Evolutionary conservation across 2,888 invertebrate genomes (phyloP).

Genomic region (Allophyes oxyacanthae): DNA sequence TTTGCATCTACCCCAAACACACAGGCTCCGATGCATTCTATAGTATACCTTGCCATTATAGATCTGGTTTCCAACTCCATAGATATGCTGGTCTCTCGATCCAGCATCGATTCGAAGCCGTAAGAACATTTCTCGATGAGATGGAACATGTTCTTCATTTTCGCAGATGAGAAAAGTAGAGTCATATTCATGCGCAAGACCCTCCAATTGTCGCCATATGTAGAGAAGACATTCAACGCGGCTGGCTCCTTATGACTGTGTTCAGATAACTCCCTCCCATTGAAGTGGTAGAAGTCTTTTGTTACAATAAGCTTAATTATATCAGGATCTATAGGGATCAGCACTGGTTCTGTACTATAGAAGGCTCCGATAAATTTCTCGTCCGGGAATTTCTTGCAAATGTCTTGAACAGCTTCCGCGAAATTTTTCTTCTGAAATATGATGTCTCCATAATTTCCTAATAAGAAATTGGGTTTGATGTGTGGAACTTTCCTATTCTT

Average conservation of each 20-base stretch:
- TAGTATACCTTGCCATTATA: conserved; percentile 39
- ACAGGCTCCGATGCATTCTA: conserved; percentile 43
- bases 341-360: conserved; percentile 62
- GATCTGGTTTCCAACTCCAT: conserved; percentile 20
- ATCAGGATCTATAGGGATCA: conserved; percentile 65
- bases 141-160: conserved; percentile 57
- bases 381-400: conserved; percentile 60
- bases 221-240: conserved; percentile 42
- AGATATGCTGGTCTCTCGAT: conserved; percentile 28
- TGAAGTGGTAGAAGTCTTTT: conserved; percentile 68
- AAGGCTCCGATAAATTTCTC: conserved; percentile 65
- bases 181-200: conserved; percentile 55
- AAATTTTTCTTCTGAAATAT: conserved; percentile 53
- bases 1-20: conserved; percentile 53
- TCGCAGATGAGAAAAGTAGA: conserved; percentile 51
- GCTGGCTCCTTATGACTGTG: conserved; percentile 47
- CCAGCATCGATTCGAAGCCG: conserved; percentile 40
- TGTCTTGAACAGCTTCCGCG: conserved; percentile 40
- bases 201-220: conserved; percentile 52
- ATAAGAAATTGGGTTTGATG: conserved; percentile 50
- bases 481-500: conserved; percentile 55
- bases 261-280: conserved; percentile 59
- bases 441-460: conserved; percentile 64
- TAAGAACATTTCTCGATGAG: conserved; percentile 46
- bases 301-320: conserved; percentile 63